phyloP scores from a whole-genome alignment of 2,797 vertebrate genomes.

The Eupleurogrammus muticus region DNA sequence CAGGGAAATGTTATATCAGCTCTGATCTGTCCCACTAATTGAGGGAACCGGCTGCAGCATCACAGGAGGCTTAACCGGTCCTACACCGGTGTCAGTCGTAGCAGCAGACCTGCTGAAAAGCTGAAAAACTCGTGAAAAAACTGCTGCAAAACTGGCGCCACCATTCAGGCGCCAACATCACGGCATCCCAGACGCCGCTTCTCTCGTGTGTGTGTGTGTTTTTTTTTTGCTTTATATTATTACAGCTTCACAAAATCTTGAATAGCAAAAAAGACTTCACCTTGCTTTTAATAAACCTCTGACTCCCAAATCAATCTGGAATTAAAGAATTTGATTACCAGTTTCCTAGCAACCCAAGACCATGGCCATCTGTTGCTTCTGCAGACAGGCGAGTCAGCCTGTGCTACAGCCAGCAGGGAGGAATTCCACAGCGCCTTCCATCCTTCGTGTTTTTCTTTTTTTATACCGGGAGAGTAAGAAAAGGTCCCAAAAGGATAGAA shows the following conservation, averaged over 20 bases:
- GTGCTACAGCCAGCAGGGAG: constrained; percentile 74
- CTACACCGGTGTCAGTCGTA: constrained; percentile 31
- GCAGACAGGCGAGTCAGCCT: constrained; percentile 73
- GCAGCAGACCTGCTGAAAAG: constrained; percentile 47
- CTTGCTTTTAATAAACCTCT: constrained; percentile 78
- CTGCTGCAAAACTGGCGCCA: constrained; percentile 39
- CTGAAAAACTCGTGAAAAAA: constrained; percentile 28
- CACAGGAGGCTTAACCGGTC: constrained; percentile 57
- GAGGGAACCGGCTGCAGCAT: constrained; percentile 55
- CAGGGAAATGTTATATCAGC: constrained; percentile 63
- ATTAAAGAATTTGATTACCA: constrained; percentile 86
- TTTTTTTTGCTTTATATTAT: constrained; percentile 1
- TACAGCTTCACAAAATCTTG: background rate
- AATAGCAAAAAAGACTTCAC: constrained; percentile 75
- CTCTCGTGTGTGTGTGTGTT: background rate
- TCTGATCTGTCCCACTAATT: constrained; percentile 69
- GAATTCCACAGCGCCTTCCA: constrained; percentile 79
- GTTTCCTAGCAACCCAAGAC: constrained; percentile 87
- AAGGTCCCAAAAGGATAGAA: constrained; percentile 31
- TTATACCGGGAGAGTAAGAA: constrained; percentile 41
- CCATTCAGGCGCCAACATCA: constrained; percentile 11
- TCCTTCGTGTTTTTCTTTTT: constrained; percentile 58
- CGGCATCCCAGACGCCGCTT: constrained; percentile 1
- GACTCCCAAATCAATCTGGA: constrained; percentile 81
- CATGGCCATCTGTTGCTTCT: constrained; percentile 86